Conservation (phyloP, 2,888 invertebrate genomes). For the Ypsolopha scabrella region DNA sequence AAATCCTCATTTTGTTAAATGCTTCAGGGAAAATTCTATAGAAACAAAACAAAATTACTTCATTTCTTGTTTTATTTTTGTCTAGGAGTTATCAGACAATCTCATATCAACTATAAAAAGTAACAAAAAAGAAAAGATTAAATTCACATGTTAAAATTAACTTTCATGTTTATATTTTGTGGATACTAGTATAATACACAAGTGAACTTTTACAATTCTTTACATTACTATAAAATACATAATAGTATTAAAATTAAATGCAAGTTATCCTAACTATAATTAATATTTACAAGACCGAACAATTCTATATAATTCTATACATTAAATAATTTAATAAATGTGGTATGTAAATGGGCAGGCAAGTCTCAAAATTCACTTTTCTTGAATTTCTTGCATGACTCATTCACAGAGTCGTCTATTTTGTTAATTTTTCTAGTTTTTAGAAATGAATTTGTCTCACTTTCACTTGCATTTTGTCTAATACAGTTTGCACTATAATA, state of each 20-base stretch:
- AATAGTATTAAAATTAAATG: slow-evolving; percentile 65
- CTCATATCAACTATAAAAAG: slow-evolving; percentile 18
- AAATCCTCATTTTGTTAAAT: no score
- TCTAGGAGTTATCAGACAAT: slow-evolving; percentile 19
- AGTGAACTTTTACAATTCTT: slow-evolving; percentile 41
- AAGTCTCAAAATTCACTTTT: slow-evolving; percentile 57
- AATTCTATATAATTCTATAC: no score
- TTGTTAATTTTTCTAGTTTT: slow-evolving; percentile 54
- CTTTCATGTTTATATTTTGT: slow-evolving; percentile 47
- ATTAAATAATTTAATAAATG: slow-evolving; percentile 64
- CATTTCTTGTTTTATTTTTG: slow-evolving; percentile 19
- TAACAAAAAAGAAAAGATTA: slow-evolving; percentile 27
- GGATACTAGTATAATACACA: slow-evolving; percentile 61
- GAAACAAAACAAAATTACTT: slow-evolving; percentile 3
- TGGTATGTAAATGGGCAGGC: slow-evolving; percentile 40
- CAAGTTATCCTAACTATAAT: slow-evolving; percentile 42
- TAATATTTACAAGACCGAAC: slow-evolving; percentile 62
- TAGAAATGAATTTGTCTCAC: slow-evolving; percentile 52
- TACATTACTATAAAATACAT: no score
- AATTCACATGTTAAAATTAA: slow-evolving; percentile 19
- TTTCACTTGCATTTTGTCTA: slow-evolving; percentile 53
- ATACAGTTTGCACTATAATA: slow-evolving; percentile 56
- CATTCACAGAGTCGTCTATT: slow-evolving; percentile 53
- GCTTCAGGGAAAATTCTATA: no score
- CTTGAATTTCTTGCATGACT: slow-evolving; percentile 60